A percentile compares a stretch with the other conserved stretches of the same genome.
phyloP scores from a whole-genome alignment of 2,113 vertebrate genomes.

The Centropristis striata region DNA sequence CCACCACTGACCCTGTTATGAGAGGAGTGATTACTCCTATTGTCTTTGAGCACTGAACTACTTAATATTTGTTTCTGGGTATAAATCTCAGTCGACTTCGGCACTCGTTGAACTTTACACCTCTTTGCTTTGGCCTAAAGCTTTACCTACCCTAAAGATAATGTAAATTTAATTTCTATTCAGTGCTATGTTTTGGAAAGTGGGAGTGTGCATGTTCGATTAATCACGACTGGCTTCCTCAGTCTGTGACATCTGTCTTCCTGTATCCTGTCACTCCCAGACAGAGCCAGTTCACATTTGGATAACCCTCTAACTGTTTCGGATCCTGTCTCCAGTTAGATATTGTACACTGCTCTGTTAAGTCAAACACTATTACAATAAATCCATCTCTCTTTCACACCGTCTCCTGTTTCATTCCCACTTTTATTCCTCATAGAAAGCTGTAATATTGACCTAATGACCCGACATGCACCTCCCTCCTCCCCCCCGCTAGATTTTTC shows the following conservation, averaged over 20 bases:
- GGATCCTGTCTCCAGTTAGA: slow-evolving; percentile 32
- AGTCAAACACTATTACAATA: slow-evolving; percentile 27
- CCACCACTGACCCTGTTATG: no score
- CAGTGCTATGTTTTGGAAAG: slow-evolving; percentile 53
- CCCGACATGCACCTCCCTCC: slow-evolving; percentile 9
- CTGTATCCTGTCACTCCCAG: slow-evolving; percentile 76
- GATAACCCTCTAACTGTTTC: slow-evolving; percentile 29
- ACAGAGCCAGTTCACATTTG: slow-evolving; percentile 51
- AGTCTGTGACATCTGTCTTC: slow-evolving; percentile 64
- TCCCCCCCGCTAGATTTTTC: slow-evolving; percentile 32
- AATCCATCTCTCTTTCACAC: slow-evolving; percentile 3
- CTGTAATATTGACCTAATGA: slow-evolving; percentile 22
- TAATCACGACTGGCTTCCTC: slow-evolving; percentile 66
- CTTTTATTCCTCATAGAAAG: slow-evolving; percentile 17
- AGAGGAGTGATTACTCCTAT: no score
- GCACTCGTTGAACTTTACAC: not conserved
- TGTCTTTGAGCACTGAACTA: no score
- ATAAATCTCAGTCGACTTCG: not conserved
- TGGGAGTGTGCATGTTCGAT: slow-evolving; percentile 29
- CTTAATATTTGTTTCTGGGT: no score
- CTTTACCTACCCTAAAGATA: not conserved
- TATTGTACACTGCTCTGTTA: slow-evolving; percentile 10
- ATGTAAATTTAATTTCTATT: slow-evolving; percentile 29
- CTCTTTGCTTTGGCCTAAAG: not conserved
- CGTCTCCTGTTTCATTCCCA: not conserved